Conservation (phyloP, 2,888 invertebrate genomes). For the Hemaris fuciformis region DNA sequence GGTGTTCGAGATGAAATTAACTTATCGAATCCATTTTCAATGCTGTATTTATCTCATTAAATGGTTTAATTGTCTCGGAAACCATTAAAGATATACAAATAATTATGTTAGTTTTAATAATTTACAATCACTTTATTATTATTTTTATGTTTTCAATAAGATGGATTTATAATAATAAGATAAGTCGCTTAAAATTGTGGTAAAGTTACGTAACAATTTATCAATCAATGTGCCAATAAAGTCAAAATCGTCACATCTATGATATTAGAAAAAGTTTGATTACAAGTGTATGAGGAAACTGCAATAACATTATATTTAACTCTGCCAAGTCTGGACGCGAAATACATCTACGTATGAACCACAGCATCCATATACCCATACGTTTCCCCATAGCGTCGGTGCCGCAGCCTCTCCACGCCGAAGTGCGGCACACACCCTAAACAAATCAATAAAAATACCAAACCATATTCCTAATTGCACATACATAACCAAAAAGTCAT, state of each 20-base stretch:
- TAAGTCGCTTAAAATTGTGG: no score
- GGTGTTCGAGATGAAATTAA: not conserved
- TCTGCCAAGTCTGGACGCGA: no score
- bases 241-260: no score
- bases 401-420: not conserved
- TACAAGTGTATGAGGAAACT: no score
- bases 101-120: not conserved
- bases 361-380: not conserved
- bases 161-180: no score
- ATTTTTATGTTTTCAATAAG: not conserved
- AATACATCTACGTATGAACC: not conserved
- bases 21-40: not conserved
- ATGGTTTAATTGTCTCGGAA: not conserved
- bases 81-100: not conserved
- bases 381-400: not conserved
- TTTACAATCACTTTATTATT: not conserved
- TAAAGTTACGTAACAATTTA: not conserved
- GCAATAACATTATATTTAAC: no score
- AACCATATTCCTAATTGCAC: slow-evolving; percentile 9
- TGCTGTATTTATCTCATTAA: not conserved
- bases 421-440: not conserved
- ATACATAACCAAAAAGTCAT: slow-evolving; percentile 33
- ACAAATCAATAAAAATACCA: slow-evolving; percentile 10
- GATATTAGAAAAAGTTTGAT: no score
- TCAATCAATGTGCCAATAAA: not conserved